Percentiles rank a stretch among this genome's conserved stretches.
These are phyloP conservation scores for Drosophila robusta DNA, from an alignment of 2,888 invertebrate genomes.

Conservation along the genomic window DNA sequence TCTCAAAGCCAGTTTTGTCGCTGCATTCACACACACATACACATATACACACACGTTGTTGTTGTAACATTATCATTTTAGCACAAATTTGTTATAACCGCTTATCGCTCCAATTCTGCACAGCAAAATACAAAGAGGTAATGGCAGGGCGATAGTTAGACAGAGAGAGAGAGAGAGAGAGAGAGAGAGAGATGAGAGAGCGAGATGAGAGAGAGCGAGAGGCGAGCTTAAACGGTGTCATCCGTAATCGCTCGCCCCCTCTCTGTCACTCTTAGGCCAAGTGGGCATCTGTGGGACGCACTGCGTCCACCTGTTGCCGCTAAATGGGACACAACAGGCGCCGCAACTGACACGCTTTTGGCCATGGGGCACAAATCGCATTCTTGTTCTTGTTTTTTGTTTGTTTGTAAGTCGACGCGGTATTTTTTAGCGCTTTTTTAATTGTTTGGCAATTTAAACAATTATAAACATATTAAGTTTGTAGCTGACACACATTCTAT, in stretches of 20 bases:
- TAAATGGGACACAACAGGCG: slow-evolving; percentile 38
- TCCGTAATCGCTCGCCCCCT: slow-evolving; percentile 5
- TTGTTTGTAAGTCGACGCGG: slow-evolving; percentile 16
- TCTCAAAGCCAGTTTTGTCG: slow-evolving; percentile 20
- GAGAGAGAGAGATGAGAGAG: neutral
- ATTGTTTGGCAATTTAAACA: slow-evolving; percentile 72
- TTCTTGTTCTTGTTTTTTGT: slow-evolving; percentile 18
- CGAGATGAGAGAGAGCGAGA: slow-evolving; percentile 2
- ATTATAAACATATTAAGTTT: slow-evolving; percentile 74
- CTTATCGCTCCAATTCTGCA: slow-evolving; percentile 57
- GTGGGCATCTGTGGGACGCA: slow-evolving; percentile 5
- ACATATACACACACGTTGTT: neutral
- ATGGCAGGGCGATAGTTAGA: neutral
- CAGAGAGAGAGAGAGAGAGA: slow-evolving; percentile 4
- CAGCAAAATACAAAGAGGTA: slow-evolving; percentile 14
- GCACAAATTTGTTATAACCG: slow-evolving; percentile 45
- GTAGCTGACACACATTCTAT: slow-evolving; percentile 60
- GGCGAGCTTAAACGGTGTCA: slow-evolving; percentile 24
- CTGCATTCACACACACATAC: slow-evolving; percentile 7
- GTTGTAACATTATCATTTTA: slow-evolving; percentile 32
- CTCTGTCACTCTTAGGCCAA: slow-evolving; percentile 8
- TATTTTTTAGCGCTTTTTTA: slow-evolving; percentile 47
- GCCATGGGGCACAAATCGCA: slow-evolving; percentile 41
- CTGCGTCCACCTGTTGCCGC: slow-evolving; percentile 47
- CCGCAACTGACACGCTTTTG: slow-evolving; percentile 42